phyloP scores from a whole-genome alignment of 2,113 vertebrate genomes.

The Chrysemys picta region DNA sequence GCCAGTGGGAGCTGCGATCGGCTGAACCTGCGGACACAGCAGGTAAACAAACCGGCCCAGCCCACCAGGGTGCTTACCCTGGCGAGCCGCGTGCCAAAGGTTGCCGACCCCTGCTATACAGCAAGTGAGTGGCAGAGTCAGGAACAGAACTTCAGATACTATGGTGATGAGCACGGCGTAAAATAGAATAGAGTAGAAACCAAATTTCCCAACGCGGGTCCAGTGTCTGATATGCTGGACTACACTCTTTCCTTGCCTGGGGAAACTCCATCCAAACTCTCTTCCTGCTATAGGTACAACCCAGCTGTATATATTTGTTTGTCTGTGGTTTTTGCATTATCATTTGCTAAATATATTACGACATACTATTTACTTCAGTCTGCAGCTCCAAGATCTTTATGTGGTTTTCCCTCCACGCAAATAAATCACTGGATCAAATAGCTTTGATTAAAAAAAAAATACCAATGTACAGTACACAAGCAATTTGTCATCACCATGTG shows the following conservation, averaged over 20 bases:
- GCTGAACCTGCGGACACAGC: too few species aligned
- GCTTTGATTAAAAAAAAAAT: conserved; percentile 46
- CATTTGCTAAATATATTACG: conserved; percentile 51
- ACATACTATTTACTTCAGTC: conserved; percentile 36
- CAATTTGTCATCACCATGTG: conserved; percentile 65
- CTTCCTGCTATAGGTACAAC: conserved; percentile 11
- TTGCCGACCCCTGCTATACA: too few species aligned
- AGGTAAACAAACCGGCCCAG: too few species aligned
- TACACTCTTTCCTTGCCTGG: neutral
- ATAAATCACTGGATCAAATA: conserved; percentile 47
- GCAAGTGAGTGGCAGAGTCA: neutral
- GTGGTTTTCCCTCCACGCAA: conserved; percentile 23
- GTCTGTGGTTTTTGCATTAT: conserved; percentile 8
- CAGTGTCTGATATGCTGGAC: neutral
- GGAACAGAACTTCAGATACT: neutral
- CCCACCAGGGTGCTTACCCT: too few species aligned
- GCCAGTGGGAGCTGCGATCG: too few species aligned
- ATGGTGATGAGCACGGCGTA: neutral
- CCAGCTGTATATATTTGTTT: neutral
- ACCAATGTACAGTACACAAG: conserved; percentile 45
- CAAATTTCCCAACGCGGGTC: neutral
- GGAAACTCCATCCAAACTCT: neutral
- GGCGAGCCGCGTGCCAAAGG: too few species aligned
- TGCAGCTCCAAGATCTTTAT: conserved; percentile 27
- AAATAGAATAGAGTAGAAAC: neutral